These are phyloP conservation scores for Sinhomidia bicolor DNA, from an alignment of 2,888 invertebrate genomes.

Conservation along the genomic window DNA sequence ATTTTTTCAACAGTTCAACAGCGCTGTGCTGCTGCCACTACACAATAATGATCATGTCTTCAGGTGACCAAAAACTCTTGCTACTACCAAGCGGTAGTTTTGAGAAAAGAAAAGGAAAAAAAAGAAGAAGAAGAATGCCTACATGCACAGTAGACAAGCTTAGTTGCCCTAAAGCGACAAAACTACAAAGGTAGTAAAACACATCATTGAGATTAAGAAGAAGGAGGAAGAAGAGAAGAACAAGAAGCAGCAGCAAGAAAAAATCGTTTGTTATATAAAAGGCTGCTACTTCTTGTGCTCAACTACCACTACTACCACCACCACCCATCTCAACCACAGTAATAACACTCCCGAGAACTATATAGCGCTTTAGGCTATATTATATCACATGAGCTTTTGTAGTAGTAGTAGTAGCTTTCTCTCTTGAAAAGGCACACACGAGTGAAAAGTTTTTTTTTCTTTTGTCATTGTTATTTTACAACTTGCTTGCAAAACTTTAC, in stretches of 20 bases:
- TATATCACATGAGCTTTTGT: background rate
- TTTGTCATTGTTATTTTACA: background rate
- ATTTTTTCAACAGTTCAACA: too few species aligned
- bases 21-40: too few species aligned
- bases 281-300: background rate
- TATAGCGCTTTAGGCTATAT: background rate
- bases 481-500: background rate
- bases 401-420: background rate
- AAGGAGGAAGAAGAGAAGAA: background rate
- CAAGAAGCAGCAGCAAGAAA: background rate
- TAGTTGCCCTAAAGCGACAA: background rate
- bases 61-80: background rate
- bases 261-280: slow-evolving; percentile 24
- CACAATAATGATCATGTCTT: background rate
- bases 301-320: too few species aligned
- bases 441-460: too few species aligned
- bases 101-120: background rate
- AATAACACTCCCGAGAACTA: slow-evolving; percentile 45
- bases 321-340: too few species aligned
- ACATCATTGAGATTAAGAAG: background rate
- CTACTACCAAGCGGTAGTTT: background rate
- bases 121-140: too few species aligned
- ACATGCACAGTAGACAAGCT: background rate
- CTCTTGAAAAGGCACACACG: background rate
- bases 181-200: background rate